These are phyloP conservation scores for Lepilemur ruficaudatus DNA, from an alignment of 2,797 vertebrate genomes.

Conservation along the genomic window DNA sequence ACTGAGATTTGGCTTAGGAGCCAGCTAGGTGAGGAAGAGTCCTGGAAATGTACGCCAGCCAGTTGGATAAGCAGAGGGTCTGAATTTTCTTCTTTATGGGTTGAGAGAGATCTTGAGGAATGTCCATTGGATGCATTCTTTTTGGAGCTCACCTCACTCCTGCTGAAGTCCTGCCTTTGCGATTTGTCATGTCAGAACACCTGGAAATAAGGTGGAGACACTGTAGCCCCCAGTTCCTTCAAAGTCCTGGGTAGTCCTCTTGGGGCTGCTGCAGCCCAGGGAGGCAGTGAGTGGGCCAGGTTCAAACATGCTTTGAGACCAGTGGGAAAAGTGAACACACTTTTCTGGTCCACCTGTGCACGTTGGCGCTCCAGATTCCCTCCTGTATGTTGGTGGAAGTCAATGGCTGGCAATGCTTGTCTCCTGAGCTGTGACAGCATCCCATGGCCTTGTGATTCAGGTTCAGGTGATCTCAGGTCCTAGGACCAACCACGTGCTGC, in stretches of 20 bases:
- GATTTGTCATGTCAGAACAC: not conserved
- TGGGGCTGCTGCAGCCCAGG: not conserved
- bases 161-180: not conserved
- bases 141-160: not conserved
- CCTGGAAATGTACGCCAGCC: not conserved
- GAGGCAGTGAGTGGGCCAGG: too few relatives aligned
- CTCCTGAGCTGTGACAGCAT: not conserved
- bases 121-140: not conserved
- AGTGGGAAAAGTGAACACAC: not conserved
- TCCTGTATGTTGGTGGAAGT: fast-evolving
- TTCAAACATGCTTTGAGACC: not conserved
- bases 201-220: not conserved
- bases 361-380: not conserved
- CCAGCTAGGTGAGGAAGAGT: not conserved
- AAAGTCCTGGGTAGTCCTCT: not conserved
- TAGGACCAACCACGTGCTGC: not conserved
- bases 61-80: not conserved
- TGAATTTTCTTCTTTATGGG: not conserved
- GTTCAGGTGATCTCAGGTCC: not conserved
- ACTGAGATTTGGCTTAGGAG: not conserved
- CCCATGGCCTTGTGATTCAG: not conserved
- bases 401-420: fast-evolving
- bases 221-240: not conserved
- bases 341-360: not conserved
- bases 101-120: not conserved